Evolutionary conservation across 1,140 invertebrate genomes (phyloP).

Genomic region (Leguminivora glycinivorella): DNA sequence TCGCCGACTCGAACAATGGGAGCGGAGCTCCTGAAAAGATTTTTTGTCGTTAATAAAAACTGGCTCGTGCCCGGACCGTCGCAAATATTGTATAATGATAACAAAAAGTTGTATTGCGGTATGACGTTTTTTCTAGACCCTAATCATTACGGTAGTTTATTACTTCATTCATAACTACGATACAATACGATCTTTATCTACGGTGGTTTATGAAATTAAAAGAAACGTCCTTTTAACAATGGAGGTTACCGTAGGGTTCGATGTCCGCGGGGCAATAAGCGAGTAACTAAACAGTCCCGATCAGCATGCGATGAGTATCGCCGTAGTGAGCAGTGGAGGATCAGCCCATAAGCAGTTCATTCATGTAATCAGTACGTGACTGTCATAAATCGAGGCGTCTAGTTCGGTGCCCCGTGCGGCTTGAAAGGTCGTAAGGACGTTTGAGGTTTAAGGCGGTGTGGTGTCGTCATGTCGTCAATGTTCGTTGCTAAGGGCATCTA

Average conservation of each 20-base stretch:
- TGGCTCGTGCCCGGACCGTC: slow-evolving; percentile 7
- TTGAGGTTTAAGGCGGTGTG: neutral
- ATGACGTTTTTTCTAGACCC: slow-evolving; percentile 8
- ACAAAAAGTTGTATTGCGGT: slow-evolving; percentile 16
- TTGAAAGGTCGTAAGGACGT: slow-evolving; percentile 3
- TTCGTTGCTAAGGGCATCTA: neutral
- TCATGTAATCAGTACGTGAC: slow-evolving; percentile 27
- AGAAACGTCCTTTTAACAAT: neutral
- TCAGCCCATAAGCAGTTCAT: slow-evolving; percentile 27
- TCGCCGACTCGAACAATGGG: slow-evolving; percentile 37
- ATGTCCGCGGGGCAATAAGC: neutral
- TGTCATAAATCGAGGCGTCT: slow-evolving; percentile 29
- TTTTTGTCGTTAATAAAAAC: slow-evolving; percentile 25
- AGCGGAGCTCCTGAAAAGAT: slow-evolving; percentile 38
- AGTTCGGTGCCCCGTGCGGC: slow-evolving; percentile 18
- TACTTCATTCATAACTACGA: neutral
- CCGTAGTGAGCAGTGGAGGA: slow-evolving; percentile 17
- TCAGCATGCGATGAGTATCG: neutral
- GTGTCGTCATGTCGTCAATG: neutral
- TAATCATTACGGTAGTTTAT: slow-evolving; percentile 10
- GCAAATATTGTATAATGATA: slow-evolving; percentile 17
- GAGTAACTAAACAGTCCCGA: neutral
- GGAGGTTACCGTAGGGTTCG: neutral
- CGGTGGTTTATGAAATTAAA: neutral
- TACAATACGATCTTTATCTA: neutral